A percentile compares a stretch with the other conserved stretches of the same genome.
phyloP scores from a whole-genome alignment of 2,888 invertebrate genomes.

The Campoplex capitator region DNA sequence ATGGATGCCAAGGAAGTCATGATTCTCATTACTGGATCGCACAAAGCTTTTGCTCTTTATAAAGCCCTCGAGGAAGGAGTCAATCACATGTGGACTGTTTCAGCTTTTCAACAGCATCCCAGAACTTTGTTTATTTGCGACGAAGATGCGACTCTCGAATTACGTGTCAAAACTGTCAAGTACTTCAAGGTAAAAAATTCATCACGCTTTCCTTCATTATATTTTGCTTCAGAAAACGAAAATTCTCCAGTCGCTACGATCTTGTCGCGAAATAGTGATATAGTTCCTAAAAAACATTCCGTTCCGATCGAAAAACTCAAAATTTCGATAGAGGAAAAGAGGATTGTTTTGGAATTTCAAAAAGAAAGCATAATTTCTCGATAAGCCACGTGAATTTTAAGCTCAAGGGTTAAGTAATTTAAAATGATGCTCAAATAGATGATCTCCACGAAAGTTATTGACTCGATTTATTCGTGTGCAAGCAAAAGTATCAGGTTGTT shows the following conservation, averaged over 20 bases:
- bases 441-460: background rate
- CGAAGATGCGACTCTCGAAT: slow-evolving; percentile 98
- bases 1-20: slow-evolving; percentile 99
- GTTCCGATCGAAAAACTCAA: too few relatives aligned
- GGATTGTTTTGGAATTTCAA: background rate
- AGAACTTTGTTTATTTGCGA: slow-evolving; percentile 97
- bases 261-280: too few relatives aligned
- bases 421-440: background rate
- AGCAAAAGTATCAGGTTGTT: background rate
- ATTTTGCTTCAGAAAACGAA: too few relatives aligned
- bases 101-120: slow-evolving; percentile 98
- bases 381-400: background rate
- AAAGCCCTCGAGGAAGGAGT: slow-evolving; percentile 99
- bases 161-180: slow-evolving; percentile 99
- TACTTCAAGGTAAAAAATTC: slow-evolving; percentile 93
- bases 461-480: background rate
- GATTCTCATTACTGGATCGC: slow-evolving; percentile 98
- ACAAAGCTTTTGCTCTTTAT: slow-evolving; percentile 98
- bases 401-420: background rate
- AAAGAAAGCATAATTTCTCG: background rate
- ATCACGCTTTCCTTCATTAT: background rate
- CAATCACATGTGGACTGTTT: slow-evolving; percentile 99
- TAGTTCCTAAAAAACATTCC: too few relatives aligned
- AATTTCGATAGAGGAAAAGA: too few relatives aligned
- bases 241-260: too few relatives aligned